Evolutionary conservation across 2,797 vertebrate species (phyloP).

Genomic region (Melanotaenia pygmaea): DNA sequence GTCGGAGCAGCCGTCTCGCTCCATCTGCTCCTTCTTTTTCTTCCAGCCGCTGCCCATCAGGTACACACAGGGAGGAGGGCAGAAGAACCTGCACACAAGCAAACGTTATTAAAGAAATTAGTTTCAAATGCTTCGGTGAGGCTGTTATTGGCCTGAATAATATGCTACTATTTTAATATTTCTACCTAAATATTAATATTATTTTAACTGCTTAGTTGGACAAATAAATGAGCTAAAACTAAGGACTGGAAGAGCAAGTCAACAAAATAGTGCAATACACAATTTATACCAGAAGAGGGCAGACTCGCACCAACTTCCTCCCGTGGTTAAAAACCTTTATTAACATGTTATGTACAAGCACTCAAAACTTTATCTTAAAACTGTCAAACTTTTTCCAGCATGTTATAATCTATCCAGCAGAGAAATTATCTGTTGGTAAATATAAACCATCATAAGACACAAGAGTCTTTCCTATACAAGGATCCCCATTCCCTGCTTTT

Average conservation of each 20-base stretch:
- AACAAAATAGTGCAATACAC: constrained; percentile 15
- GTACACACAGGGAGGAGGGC: constrained; percentile 97
- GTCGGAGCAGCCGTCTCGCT: constrained; percentile 95
- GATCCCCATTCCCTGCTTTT: constrained; percentile 2
- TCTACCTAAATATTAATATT: neutral
- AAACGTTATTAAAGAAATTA: neutral
- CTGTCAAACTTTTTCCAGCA: constrained; percentile 35
- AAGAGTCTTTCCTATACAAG: constrained; percentile 3
- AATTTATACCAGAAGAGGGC: constrained; percentile 69
- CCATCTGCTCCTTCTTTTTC: constrained; percentile 99
- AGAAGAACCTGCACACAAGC: constrained; percentile 90
- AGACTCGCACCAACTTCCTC: constrained; percentile 33
- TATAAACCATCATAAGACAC: constrained; percentile 2
- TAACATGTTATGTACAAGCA: neutral
- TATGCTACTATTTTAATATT: neutral
- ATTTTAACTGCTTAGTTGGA: neutral
- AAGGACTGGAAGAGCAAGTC: no score
- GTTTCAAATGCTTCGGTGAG: no score
- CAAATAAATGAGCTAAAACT: neutral
- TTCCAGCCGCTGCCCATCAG: constrained; percentile 99
- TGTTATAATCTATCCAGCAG: constrained; percentile 25
- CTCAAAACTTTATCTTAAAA: constrained; percentile 22
- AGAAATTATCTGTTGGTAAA: constrained; percentile 28
- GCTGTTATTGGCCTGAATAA: no score
- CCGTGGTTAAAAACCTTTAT: neutral